phyloP scores from a whole-genome alignment of 1,140 invertebrate genomes.

The Semibalanus balanoides region DNA sequence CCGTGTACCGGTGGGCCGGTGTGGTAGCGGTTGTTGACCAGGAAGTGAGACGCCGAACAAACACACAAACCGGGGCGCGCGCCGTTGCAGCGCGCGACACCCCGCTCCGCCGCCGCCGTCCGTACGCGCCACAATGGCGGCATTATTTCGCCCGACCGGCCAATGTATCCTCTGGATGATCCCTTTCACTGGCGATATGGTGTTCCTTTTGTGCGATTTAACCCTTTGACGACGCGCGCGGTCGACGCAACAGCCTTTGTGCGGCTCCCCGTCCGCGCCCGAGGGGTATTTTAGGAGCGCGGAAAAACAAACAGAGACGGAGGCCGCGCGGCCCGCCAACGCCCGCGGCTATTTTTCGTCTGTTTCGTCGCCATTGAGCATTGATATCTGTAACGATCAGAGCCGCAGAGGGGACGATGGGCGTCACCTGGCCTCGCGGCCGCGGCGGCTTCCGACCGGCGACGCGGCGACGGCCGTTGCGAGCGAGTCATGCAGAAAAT shows the following conservation, averaged over 20 bases:
- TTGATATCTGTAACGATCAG: background rate
- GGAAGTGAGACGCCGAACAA: background rate
- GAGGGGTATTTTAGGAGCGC: background rate
- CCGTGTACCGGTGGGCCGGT: too few relatives aligned
- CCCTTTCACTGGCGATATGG: background rate
- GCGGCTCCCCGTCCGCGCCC: too few relatives aligned
- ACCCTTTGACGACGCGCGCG: conserved; percentile 1
- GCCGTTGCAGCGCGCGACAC: background rate
- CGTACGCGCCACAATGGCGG: background rate
- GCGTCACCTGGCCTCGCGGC: background rate
- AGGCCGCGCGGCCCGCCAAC: too few relatives aligned
- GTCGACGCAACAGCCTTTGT: background rate
- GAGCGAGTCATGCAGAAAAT: background rate
- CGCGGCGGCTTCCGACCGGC: background rate
- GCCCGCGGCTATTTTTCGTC: background rate
- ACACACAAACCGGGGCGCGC: background rate
- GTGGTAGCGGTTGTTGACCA: background rate
- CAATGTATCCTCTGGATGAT: background rate
- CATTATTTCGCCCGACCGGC: background rate
- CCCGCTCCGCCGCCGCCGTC: too few relatives aligned
- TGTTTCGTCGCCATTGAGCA: background rate
- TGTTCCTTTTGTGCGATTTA: conserved; percentile 2
- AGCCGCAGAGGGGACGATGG: background rate
- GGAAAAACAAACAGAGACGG: background rate
- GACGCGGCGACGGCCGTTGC: background rate